Conservation (phyloP, 2,113 vertebrate species). For the Forbesichthys agassizii region DNA sequence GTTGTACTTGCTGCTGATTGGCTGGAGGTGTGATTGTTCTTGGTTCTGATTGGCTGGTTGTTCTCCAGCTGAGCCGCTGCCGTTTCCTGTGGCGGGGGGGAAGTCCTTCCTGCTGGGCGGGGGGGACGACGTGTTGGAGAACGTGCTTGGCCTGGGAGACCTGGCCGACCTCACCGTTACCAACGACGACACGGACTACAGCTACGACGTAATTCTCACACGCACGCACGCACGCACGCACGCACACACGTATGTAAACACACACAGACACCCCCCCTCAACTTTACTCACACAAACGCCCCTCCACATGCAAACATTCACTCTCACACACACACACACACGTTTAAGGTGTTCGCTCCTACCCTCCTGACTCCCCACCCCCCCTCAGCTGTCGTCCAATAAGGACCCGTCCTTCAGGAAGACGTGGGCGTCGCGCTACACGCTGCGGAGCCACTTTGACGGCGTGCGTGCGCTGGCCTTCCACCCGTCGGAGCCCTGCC, state of each 20-base stretch:
- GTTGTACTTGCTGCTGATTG: no score
- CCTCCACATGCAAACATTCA: no score
- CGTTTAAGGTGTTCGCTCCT: no score
- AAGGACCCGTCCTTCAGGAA: slow-evolving; percentile 98
- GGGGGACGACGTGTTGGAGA: slow-evolving; percentile 94
- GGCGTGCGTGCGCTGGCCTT: slow-evolving; percentile 95
- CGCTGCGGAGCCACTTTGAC: slow-evolving; percentile 96
- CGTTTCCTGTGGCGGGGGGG: slow-evolving; percentile 90
- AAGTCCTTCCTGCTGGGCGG: slow-evolving; percentile 95
- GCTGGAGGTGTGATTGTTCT: no score
- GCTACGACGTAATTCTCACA: slow-evolving; percentile 89
- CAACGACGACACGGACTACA: slow-evolving; percentile 95
- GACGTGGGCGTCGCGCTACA: slow-evolving; percentile 98
- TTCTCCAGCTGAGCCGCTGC: slow-evolving; percentile 90
- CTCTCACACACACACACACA: neutral
- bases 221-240: neutral
- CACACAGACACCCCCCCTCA: no score
- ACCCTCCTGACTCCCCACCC: no score
- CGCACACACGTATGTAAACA: no score
- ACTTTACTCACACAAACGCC: neutral
- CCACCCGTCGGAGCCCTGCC: slow-evolving; percentile 95
- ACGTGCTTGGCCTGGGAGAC: slow-evolving; percentile 95
- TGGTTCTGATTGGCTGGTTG: no score
- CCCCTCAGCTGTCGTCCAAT: slow-evolving; percentile 87
- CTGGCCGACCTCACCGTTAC: slow-evolving; percentile 97